Evolutionary conservation across 2,888 invertebrate genomes (phyloP).

Genomic region (Dyspetes luteomarginatus): DNA sequence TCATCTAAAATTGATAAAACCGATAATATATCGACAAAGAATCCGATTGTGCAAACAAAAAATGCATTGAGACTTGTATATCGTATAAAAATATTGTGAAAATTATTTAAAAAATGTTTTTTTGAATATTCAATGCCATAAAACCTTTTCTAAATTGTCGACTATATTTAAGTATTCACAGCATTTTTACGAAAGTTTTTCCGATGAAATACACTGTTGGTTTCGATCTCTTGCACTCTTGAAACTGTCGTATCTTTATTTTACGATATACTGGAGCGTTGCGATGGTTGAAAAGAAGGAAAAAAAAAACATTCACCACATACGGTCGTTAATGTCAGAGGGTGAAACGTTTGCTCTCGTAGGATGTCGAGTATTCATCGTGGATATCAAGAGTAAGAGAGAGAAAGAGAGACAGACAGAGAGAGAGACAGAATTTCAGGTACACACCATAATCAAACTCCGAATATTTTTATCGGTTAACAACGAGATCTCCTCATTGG

Average conservation of each 20-base stretch:
- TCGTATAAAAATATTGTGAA: too few relatives aligned
- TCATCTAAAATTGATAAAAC: too few relatives aligned
- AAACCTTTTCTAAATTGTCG: too few relatives aligned
- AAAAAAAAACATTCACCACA: constrained; percentile 41
- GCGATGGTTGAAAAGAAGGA: constrained; percentile 15
- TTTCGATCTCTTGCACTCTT: constrained; percentile 7
- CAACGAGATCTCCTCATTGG: constrained; percentile 20
- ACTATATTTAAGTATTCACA: too few relatives aligned
- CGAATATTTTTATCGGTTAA: constrained; percentile 40
- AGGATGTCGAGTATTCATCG: constrained; percentile 45
- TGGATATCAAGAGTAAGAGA: background rate
- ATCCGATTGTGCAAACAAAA: too few relatives aligned
- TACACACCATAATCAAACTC: constrained; percentile 23
- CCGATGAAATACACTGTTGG: constrained; percentile 3
- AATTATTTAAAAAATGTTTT: too few relatives aligned
- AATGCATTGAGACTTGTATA: too few relatives aligned
- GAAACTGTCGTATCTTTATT: constrained; percentile 56
- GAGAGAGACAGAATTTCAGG: constrained; percentile 6
- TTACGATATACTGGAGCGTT: constrained; percentile 42
- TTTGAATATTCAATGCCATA: too few relatives aligned
- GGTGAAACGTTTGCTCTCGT: constrained; percentile 55
- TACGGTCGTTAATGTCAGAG: constrained; percentile 62
- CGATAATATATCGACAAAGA: too few relatives aligned
- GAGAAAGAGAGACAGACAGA: background rate
- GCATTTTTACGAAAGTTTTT: background rate